These are phyloP conservation scores for Euwallacea fornicatus DNA, from an alignment of 1,140 invertebrate genomes.

Conservation along the genomic window DNA sequence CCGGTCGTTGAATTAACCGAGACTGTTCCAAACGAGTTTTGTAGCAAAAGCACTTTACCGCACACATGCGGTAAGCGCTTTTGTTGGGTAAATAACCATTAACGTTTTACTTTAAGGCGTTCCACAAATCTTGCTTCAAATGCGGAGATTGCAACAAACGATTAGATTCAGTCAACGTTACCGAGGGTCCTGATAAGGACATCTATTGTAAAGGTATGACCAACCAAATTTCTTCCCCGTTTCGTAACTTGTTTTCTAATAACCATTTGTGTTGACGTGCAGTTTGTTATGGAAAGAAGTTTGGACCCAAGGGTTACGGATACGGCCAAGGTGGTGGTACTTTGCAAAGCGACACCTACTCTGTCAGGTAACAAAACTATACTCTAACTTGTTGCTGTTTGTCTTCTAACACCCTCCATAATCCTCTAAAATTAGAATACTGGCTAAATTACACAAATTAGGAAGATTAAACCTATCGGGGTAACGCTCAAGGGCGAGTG, in stretches of 20 bases:
- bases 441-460: no score
- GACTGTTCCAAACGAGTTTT: no score
- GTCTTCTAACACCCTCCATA: constrained; percentile 2
- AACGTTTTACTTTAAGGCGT: constrained; percentile 59
- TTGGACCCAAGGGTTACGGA: constrained; percentile 92
- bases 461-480: no score
- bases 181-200: constrained; percentile 93
- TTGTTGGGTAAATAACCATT: constrained; percentile 3
- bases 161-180: constrained; percentile 94
- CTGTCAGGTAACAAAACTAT: constrained; percentile 65
- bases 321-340: constrained; percentile 90
- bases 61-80: no score
- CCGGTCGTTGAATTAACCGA: no score
- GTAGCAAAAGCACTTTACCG: no score
- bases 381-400: constrained; percentile 12
- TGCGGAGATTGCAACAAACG: constrained; percentile 91
- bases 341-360: constrained; percentile 80
- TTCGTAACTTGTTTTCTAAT: neutral
- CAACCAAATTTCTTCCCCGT: neutral
- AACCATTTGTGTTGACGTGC: neutral
- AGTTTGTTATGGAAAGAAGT: constrained; percentile 91
- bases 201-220: constrained; percentile 94
- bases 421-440: no score
- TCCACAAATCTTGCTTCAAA: constrained; percentile 96
- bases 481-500: no score